Conservation (phyloP, 2,113 vertebrate genomes). For the Nymphicus hollandicus region DNA sequence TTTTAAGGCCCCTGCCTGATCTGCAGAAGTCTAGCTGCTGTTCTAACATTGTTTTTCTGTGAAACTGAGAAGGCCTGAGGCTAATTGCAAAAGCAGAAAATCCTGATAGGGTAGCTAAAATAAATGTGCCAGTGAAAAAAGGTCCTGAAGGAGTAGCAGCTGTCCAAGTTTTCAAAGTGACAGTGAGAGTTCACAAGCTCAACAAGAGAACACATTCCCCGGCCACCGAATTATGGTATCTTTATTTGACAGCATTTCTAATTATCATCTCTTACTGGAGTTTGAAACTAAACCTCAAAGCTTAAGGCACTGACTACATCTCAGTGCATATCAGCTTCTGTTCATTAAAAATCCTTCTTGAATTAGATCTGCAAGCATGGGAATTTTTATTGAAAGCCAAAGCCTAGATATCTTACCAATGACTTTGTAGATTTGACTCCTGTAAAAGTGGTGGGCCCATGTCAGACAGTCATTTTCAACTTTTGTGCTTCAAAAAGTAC, state of each 20-base stretch:
- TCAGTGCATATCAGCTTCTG: not conserved
- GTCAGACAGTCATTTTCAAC: constrained; percentile 51
- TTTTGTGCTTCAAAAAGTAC: constrained; percentile 49
- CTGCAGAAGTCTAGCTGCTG: not conserved
- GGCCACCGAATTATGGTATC: not conserved
- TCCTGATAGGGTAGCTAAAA: not conserved
- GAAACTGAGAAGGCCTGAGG: not conserved
- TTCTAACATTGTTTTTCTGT: not conserved
- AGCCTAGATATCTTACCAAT: constrained; percentile 15
- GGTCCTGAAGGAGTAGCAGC: not conserved
- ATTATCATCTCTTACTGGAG: not conserved
- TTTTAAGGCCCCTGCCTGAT: not conserved
- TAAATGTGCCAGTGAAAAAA: not conserved
- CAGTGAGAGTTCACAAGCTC: not conserved
- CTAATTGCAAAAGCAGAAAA: not conserved
- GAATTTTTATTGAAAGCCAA: constrained; percentile 34
- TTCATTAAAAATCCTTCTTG: not conserved
- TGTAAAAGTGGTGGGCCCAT: not conserved
- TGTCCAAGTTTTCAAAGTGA: not conserved
- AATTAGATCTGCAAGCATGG: constrained; percentile 29
- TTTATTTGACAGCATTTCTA: not conserved
- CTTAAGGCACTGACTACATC: constrained; percentile 1
- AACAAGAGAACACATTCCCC: not conserved
- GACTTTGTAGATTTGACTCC: constrained; percentile 36
- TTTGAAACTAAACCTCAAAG: not conserved